Conservation (phyloP, 2,888 invertebrate genomes). For the Graphium colonna region DNA sequence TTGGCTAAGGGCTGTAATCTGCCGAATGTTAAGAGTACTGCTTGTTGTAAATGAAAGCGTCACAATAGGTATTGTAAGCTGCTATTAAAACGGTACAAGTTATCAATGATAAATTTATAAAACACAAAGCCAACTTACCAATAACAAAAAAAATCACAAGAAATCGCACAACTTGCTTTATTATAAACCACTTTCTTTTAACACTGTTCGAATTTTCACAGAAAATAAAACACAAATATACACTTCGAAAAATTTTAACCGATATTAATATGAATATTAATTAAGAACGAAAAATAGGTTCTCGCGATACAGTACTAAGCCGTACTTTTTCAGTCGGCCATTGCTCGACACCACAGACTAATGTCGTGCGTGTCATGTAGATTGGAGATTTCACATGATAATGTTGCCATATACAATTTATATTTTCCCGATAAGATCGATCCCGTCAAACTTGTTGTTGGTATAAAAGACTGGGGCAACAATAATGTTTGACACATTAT, state of each 20-base stretch:
- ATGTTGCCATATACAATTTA: constrained; percentile 2
- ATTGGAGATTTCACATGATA: constrained; percentile 4
- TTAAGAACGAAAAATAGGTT: constrained; percentile 34
- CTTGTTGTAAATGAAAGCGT: constrained; percentile 22
- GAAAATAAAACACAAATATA: constrained; percentile 41
- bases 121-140: constrained; percentile 53
- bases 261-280: constrained; percentile 36
- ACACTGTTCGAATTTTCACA: constrained; percentile 39
- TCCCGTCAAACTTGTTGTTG: too few species aligned
- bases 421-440: too few species aligned
- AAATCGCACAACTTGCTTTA: constrained; percentile 40
- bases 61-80: constrained; percentile 29
- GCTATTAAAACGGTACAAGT: constrained; percentile 27
- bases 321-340: constrained; percentile 44
- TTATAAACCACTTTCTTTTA: constrained; percentile 41
- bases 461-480: too few species aligned
- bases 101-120: constrained; percentile 24
- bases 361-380: constrained; percentile 12
- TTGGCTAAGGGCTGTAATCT: constrained; percentile 9
- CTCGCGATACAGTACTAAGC: constrained; percentile 37
- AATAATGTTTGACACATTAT: too few species aligned
- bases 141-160: constrained; percentile 52
- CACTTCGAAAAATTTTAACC: constrained; percentile 28
- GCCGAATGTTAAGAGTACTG: constrained; percentile 13
- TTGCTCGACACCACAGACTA: constrained; percentile 35